Percentiles rank a stretch among this genome's conserved stretches.
Evolutionary conservation across 1,140 invertebrate genomes (phyloP).

Genomic region (Trachelipus rathkii): DNA sequence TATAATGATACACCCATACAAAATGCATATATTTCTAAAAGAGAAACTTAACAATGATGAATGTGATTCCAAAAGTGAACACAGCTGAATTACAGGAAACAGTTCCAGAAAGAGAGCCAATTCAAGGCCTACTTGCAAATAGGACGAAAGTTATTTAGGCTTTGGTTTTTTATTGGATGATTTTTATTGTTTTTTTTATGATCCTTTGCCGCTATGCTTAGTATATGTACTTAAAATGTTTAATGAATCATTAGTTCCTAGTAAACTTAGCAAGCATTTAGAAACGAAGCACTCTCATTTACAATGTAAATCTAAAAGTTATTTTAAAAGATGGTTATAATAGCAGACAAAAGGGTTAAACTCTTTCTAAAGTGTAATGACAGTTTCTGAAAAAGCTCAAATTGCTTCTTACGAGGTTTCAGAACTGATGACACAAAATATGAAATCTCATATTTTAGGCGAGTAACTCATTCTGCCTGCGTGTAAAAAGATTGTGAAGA

Average conservation of each 20-base stretch:
- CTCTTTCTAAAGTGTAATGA: constrained; percentile 4
- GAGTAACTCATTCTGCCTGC: background rate
- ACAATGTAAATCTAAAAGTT: constrained; percentile 1
- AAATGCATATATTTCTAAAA: constrained; percentile 2
- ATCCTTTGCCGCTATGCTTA: background rate
- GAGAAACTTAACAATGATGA: constrained; percentile 9
- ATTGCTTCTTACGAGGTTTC: constrained; percentile 18
- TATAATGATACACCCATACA: background rate
- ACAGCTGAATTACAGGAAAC: too few species aligned
- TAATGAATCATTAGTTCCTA: background rate
- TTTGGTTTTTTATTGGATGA: background rate
- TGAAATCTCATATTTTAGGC: constrained; percentile 21
- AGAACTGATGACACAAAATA: constrained; percentile 20
- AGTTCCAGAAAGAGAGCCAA: background rate
- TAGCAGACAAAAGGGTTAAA: background rate
- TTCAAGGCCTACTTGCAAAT: background rate
- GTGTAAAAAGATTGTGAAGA: constrained; percentile 12
- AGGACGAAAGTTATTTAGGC: background rate
- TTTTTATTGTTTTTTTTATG: background rate
- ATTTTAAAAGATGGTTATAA: background rate
- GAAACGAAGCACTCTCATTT: constrained; percentile 19
- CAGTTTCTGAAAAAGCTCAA: constrained; percentile 14
- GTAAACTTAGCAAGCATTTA: constrained; percentile 5
- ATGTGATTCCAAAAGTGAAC: constrained; percentile 8
- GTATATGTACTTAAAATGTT: background rate